Evolutionary conservation across 2,888 invertebrate species (phyloP).

Genomic region (Abrostola triplasia): DNA sequence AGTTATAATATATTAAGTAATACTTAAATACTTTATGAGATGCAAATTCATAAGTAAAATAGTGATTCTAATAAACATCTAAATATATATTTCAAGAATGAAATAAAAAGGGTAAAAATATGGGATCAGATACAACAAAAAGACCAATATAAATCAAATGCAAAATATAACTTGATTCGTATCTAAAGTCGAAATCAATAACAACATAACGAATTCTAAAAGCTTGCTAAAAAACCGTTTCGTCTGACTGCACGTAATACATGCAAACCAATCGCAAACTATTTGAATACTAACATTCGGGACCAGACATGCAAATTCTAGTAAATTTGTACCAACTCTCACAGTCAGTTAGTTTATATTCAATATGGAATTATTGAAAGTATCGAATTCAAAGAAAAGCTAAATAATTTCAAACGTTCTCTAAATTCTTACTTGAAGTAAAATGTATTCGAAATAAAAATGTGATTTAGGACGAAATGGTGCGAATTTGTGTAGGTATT

Average conservation of each 20-base stretch:
- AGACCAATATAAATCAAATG: constrained; percentile 25
- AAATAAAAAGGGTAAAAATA: constrained; percentile 14
- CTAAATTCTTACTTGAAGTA: constrained; percentile 34
- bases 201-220: constrained; percentile 53
- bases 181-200: constrained; percentile 59
- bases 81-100: constrained; percentile 7
- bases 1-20: neutral
- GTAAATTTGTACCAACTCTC: constrained; percentile 47
- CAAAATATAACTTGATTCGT: constrained; percentile 20
- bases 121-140: constrained; percentile 9
- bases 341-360: constrained; percentile 43
- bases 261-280: constrained; percentile 73
- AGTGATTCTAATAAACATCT: constrained; percentile 1
- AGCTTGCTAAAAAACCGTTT: constrained; percentile 50
- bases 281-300: constrained; percentile 70
- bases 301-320: constrained; percentile 72
- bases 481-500: constrained; percentile 87
- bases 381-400: constrained; percentile 41
- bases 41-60: neutral
- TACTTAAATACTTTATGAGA: neutral
- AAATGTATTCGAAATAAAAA: constrained; percentile 47
- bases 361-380: constrained; percentile 35
- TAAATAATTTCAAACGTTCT: constrained; percentile 39
- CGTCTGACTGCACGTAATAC: constrained; percentile 63
- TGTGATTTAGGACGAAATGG: constrained; percentile 62